Evolutionary conservation across 2,888 invertebrate species (phyloP).

Genomic region (Scotopteryx bipunctaria): DNA sequence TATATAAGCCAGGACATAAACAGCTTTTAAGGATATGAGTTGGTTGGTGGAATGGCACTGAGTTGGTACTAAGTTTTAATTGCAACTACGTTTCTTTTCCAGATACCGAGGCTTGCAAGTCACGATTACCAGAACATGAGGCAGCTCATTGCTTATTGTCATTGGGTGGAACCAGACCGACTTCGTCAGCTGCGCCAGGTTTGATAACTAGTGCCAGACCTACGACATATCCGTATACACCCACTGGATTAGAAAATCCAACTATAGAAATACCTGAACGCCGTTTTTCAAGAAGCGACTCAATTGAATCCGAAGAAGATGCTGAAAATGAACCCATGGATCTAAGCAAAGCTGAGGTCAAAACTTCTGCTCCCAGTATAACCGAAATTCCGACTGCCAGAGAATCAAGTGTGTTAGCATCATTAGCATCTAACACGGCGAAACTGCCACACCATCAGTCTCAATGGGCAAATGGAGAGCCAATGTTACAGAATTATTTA

Average conservation of each 20-base stretch:
- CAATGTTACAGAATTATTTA: slow-evolving; percentile 88
- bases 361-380: slow-evolving; percentile 54
- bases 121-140: slow-evolving; percentile 91
- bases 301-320: slow-evolving; percentile 59
- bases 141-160: slow-evolving; percentile 92
- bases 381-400: slow-evolving; percentile 85
- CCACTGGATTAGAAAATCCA: slow-evolving; percentile 59
- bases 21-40: too few relatives aligned
- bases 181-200: slow-evolving; percentile 78
- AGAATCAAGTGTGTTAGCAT: slow-evolving; percentile 85
- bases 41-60: too few relatives aligned
- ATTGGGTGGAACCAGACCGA: slow-evolving; percentile 85
- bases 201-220: slow-evolving; percentile 85
- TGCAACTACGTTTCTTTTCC: slow-evolving; percentile 36
- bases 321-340: slow-evolving; percentile 83
- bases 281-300: slow-evolving; percentile 48
- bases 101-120: slow-evolving; percentile 87
- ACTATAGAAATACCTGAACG: slow-evolving; percentile 59
- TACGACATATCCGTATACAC: slow-evolving; percentile 87
- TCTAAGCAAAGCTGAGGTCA: slow-evolving; percentile 72
- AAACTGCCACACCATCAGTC: slow-evolving; percentile 82
- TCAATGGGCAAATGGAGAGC: slow-evolving; percentile 84
- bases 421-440: slow-evolving; percentile 85
- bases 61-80: too few relatives aligned
- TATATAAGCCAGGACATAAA: too few relatives aligned